phyloP scores from a whole-genome alignment of 2,113 vertebrate species.

The Columba janthina region DNA sequence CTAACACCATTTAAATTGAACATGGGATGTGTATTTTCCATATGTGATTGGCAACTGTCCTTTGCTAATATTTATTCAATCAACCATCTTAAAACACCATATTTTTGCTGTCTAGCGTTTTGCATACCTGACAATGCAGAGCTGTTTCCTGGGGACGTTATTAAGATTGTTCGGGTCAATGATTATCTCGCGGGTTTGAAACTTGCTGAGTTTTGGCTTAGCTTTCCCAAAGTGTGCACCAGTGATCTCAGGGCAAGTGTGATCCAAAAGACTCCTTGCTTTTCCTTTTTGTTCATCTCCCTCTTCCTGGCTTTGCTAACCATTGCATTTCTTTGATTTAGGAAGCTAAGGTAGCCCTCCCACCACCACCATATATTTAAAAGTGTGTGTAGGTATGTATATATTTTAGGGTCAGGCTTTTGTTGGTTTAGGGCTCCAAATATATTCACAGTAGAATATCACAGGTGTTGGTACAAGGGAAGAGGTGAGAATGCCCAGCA shows the following conservation, averaged over 20 bases:
- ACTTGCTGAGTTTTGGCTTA: neutral
- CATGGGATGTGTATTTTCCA: neutral
- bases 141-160: neutral
- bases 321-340: neutral
- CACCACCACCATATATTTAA: accelerated
- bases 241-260: neutral
- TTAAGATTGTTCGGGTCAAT: neutral
- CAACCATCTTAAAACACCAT: neutral
- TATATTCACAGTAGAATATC: neutral
- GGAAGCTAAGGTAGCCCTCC: neutral
- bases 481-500: neutral
- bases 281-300: neutral
- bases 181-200: neutral
- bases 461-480: neutral
- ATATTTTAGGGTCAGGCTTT: neutral
- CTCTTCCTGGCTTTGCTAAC: neutral
- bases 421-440: neutral
- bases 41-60: neutral
- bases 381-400: neutral
- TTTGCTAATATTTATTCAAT: neutral
- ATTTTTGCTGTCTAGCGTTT: neutral
- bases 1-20: neutral
- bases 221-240: neutral
- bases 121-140: neutral
- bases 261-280: neutral